These are phyloP conservation scores for Eupithecia vulgata DNA, from an alignment of 2,888 invertebrate species.

Conservation along the genomic window DNA sequence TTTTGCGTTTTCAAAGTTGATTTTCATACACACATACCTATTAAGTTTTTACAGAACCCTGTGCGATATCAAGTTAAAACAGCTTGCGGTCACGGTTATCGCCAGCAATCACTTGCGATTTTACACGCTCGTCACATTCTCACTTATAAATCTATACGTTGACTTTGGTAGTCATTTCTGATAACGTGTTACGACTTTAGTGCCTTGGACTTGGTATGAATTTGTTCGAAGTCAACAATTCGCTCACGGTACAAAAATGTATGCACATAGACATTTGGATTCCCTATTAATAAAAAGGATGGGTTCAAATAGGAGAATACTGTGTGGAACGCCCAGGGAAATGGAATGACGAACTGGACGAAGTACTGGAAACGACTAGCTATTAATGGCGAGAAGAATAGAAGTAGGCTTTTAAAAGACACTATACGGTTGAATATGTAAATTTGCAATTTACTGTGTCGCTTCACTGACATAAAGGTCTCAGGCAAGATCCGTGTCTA, in stretches of 20 bases:
- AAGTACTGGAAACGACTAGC: background rate
- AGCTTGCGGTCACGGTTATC: slow-evolving; percentile 21
- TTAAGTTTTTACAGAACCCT: background rate
- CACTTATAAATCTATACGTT: slow-evolving; percentile 17
- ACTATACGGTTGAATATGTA: background rate
- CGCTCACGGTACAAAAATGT: background rate
- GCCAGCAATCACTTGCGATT: slow-evolving; percentile 28
- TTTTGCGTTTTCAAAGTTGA: background rate
- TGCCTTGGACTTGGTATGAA: background rate
- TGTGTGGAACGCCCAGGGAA: background rate
- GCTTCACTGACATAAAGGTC: too few relatives aligned
- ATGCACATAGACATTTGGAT: background rate
- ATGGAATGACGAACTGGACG: background rate
- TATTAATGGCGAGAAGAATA: background rate
- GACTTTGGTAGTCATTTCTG: slow-evolving; percentile 12
- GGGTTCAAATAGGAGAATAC: background rate
- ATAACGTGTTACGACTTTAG: slow-evolving; percentile 4
- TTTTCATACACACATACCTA: too few relatives aligned
- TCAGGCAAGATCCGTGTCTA: background rate
- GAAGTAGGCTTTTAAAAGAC: background rate
- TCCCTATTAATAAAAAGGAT: background rate
- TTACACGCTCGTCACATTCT: slow-evolving; percentile 22
- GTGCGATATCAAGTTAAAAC: background rate
- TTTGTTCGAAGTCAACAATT: background rate
- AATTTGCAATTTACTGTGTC: too few relatives aligned